Evolutionary conservation across 2,113 vertebrate genomes (phyloP).

Genomic region (Malurus alboscapulatus): DNA sequence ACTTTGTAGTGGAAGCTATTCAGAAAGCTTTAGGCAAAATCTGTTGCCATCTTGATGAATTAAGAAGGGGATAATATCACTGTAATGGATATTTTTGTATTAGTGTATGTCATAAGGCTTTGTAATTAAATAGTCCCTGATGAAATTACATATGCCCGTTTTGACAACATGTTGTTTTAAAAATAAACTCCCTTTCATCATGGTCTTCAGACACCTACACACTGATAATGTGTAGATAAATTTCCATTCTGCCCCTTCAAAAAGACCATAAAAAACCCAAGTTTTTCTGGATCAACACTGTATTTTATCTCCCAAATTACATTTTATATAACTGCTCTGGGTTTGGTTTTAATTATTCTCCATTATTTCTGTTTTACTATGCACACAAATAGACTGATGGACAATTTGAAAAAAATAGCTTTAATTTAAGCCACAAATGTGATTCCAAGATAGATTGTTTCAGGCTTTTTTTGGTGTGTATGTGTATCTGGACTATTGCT

Average conservation of each 20-base stretch:
- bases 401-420: not conserved
- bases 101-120: not conserved
- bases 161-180: constrained; percentile 19
- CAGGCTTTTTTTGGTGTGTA: not conserved
- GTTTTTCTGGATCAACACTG: not conserved
- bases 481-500: not conserved
- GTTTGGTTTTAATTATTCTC: not conserved
- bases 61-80: not conserved
- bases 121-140: not conserved
- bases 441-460: not conserved
- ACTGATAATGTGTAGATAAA: not conserved
- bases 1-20: constrained; percentile 3
- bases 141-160: constrained; percentile 9
- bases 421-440: not conserved
- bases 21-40: not conserved
- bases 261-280: not conserved
- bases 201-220: not conserved
- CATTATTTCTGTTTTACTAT: not conserved
- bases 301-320: not conserved
- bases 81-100: constrained; percentile 37
- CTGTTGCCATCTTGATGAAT: not conserved
- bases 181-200: constrained; percentile 49
- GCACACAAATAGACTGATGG: not conserved
- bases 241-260: not conserved
- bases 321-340: not conserved